Evolutionary conservation across 2,797 vertebrate species (phyloP).

Genomic region (Tokudaia tokunoshimensis): DNA sequence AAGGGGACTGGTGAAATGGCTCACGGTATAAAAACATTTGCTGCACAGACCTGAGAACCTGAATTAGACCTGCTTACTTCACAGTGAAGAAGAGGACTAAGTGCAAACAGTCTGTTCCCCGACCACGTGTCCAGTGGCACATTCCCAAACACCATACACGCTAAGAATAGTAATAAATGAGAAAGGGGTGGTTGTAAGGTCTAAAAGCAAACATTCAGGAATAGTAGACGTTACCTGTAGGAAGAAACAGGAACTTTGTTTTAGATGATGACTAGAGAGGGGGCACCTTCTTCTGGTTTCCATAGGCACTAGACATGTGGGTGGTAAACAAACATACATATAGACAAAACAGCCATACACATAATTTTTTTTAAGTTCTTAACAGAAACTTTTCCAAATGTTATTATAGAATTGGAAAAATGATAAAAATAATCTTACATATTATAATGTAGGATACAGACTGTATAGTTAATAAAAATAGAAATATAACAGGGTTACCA

Average conservation of each 20-base stretch:
- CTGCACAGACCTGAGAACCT: not conserved
- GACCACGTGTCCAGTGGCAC: not conserved
- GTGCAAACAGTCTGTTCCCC: not conserved
- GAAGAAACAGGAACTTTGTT: not conserved
- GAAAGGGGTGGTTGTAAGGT: not conserved
- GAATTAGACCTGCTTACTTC: not conserved
- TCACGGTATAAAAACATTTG: not conserved
- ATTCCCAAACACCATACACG: not conserved
- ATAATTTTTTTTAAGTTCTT: not conserved
- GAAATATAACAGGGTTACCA: not conserved
- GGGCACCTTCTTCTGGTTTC: not conserved
- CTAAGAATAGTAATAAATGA: not conserved
- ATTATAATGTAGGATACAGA: constrained; percentile 15
- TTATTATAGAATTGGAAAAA: not conserved
- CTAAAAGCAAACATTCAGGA: not conserved
- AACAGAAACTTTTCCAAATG: not conserved
- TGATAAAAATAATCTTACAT: not conserved
- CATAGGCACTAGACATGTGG: no score
- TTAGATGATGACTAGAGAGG: not conserved
- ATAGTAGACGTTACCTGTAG: not conserved
- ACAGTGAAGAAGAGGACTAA: not conserved
- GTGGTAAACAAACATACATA: not conserved
- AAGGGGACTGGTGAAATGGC: not conserved
- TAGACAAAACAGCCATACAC: not conserved
- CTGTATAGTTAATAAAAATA: not conserved